Evolutionary conservation across 2,113 vertebrate species (phyloP).

Genomic region (Mixornis gularis): DNA sequence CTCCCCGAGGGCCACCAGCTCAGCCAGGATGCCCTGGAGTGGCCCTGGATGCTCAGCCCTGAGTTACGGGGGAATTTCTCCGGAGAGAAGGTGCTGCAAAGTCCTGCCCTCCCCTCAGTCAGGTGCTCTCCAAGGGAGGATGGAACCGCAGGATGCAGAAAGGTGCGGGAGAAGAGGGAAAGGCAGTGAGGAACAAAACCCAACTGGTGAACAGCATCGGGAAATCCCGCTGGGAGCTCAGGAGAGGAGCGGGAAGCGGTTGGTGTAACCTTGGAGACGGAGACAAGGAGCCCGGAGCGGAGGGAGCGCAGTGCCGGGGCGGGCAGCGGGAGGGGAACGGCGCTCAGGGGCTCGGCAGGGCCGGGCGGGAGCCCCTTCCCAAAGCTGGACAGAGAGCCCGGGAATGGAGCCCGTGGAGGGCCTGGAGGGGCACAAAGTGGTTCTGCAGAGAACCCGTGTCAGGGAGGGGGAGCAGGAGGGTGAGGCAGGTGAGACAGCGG

Average conservation of each 20-base stretch:
- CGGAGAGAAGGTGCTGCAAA: fast-evolving
- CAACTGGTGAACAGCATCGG: background rate
- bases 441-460: background rate
- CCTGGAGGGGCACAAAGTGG: background rate
- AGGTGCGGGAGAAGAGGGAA: background rate
- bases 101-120: background rate
- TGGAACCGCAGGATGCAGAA: fast-evolving
- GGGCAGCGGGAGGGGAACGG: background rate
- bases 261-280: constrained; percentile 65
- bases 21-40: background rate
- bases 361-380: background rate
- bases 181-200: background rate
- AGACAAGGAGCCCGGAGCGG: background rate
- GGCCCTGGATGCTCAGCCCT: background rate
- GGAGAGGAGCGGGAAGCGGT: background rate
- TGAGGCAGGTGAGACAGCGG: background rate
- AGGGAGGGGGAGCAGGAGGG: background rate
- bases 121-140: background rate
- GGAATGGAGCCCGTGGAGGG: background rate
- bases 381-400: background rate
- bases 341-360: fast-evolving
- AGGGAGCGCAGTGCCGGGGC: background rate
- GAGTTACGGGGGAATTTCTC: fast-evolving
- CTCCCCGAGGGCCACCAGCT: background rate
- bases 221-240: background rate